These are phyloP conservation scores for Eptesicus fuscus DNA, from an alignment of 2,113 vertebrate species.

Conservation along the genomic window DNA sequence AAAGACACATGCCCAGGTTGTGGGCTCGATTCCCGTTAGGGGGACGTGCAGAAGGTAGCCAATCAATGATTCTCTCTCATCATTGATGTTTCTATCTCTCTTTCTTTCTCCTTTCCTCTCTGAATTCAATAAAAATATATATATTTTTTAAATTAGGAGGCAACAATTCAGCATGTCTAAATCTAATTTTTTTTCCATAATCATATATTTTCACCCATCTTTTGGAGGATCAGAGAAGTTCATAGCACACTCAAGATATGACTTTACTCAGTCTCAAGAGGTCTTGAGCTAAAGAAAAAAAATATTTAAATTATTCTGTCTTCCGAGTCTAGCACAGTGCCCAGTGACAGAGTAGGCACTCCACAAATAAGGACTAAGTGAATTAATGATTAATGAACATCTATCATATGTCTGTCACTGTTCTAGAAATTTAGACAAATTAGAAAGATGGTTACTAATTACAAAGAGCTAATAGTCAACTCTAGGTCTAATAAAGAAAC, in stretches of 20 bases:
- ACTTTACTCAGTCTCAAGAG: rapidly evolving
- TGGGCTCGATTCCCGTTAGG: too few relatives aligned
- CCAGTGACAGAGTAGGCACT: not conserved
- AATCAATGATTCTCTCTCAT: too few relatives aligned
- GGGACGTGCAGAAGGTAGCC: too few relatives aligned
- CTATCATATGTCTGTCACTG: slow-evolving; percentile 55
- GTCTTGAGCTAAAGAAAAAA: slow-evolving; percentile 10
- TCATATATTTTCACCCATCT: not conserved
- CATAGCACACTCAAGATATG: not conserved
- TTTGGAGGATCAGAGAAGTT: not conserved
- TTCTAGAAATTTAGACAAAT: not conserved
- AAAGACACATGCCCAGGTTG: too few relatives aligned
- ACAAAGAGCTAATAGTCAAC: not conserved
- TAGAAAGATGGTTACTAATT: not conserved
- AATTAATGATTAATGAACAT: not conserved
- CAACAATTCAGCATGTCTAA: not conserved
- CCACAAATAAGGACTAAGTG: not conserved
- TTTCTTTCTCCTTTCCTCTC: too few relatives aligned
- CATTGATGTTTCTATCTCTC: too few relatives aligned
- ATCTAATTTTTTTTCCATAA: not conserved
- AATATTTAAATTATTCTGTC: slow-evolving; percentile 4
- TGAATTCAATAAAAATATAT: too few relatives aligned
- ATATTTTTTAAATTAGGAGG: too few relatives aligned
- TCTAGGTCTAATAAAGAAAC: not conserved
- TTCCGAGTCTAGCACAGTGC: not conserved